Conservation (phyloP, 2,888 invertebrate genomes). For the Callosobruchus maculatus region DNA sequence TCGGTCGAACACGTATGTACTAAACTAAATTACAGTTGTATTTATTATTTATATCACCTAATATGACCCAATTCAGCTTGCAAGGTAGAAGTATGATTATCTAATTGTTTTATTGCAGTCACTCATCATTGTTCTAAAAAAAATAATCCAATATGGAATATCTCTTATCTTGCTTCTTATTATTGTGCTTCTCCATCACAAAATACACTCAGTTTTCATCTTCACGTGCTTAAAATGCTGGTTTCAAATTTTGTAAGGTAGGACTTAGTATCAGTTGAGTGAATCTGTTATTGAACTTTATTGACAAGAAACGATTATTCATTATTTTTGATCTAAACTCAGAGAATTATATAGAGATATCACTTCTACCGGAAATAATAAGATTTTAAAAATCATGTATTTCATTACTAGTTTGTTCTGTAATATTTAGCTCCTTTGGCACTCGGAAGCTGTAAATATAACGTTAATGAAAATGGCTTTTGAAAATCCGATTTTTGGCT, state of each 20-base stretch:
- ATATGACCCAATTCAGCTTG: background rate
- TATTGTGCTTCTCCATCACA: background rate
- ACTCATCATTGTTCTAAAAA: background rate
- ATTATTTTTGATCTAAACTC: too few relatives aligned
- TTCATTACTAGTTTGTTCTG: too few relatives aligned
- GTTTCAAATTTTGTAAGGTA: background rate
- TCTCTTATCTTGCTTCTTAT: background rate
- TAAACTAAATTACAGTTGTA: background rate
- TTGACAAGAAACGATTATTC: too few relatives aligned
- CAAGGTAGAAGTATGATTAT: background rate
- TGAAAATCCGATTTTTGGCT: too few relatives aligned
- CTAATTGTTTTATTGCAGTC: background rate
- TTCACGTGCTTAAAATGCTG: background rate
- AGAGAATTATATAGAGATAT: too few relatives aligned
- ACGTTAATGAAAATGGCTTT: too few relatives aligned
- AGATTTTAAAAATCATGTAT: too few relatives aligned
- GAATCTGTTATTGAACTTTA: background rate
- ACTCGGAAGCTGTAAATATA: too few relatives aligned
- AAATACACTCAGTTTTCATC: background rate
- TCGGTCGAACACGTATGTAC: background rate
- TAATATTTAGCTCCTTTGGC: too few relatives aligned
- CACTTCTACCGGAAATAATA: too few relatives aligned
- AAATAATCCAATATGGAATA: background rate
- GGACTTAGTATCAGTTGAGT: background rate
- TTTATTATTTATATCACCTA: background rate